Conservation (phyloP, 2,797 vertebrate species). For the Ctenopoma kingsleyae region DNA sequence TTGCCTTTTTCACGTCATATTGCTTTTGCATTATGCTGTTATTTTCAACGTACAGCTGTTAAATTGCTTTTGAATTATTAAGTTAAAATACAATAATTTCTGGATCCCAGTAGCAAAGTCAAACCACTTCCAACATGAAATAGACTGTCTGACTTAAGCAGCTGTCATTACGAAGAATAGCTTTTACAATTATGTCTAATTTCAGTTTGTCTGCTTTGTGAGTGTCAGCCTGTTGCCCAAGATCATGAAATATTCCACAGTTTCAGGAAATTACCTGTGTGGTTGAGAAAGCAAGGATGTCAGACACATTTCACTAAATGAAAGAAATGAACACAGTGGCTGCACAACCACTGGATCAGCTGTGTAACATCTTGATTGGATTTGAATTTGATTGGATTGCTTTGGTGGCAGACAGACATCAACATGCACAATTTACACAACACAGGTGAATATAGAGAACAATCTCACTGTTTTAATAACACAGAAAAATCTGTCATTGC, state of each 20-base stretch:
- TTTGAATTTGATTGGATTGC: conserved; percentile 4
- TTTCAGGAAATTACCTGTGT: background rate
- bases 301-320: background rate
- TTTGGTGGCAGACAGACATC: background rate
- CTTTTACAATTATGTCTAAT: conserved; percentile 20
- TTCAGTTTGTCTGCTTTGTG: conserved; percentile 22
- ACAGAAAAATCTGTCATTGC: background rate
- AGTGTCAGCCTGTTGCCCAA: background rate
- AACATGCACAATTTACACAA: background rate
- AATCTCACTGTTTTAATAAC: background rate
- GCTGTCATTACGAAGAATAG: background rate
- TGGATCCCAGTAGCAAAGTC: conserved; percentile 10
- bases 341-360: background rate
- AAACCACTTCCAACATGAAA: conserved; percentile 29
- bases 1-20: background rate
- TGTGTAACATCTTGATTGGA: background rate
- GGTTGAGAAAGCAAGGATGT: background rate
- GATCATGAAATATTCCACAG: conserved; percentile 10
- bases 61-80: conserved; percentile 19
- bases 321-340: conserved; percentile 1
- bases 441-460: background rate
- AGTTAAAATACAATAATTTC: background rate
- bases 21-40: background rate
- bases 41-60: conserved; percentile 3
- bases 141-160: conserved; percentile 39